Conservation (phyloP, 2,113 vertebrate species). For the Brachionichthys hirsutus region DNA sequence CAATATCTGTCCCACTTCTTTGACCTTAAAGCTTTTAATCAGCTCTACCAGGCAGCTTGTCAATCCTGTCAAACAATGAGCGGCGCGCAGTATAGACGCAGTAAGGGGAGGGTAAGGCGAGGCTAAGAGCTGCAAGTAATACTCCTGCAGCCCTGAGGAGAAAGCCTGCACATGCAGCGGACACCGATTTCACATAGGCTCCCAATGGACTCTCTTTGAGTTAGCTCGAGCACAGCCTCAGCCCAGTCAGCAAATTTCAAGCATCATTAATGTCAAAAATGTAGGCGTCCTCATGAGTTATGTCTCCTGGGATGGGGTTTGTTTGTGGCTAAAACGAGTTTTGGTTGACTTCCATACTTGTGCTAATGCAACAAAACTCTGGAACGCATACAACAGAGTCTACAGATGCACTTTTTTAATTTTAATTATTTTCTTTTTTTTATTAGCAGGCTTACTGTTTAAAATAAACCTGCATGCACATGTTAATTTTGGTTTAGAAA, state of each 20-base stretch:
- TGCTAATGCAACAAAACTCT: not conserved
- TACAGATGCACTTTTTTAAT: too few species aligned
- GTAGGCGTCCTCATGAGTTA: conserved; percentile 15
- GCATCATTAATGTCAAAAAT: conserved; percentile 47
- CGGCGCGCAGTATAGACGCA: conserved; percentile 46
- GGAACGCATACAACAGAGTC: too few species aligned
- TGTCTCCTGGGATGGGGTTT: conserved; percentile 22
- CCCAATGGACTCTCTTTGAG: conserved; percentile 31
- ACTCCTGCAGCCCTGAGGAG: conserved; percentile 30
- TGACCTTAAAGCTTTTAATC: conserved; percentile 82
- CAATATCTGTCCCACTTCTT: conserved; percentile 76
- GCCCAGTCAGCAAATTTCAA: conserved; percentile 46
- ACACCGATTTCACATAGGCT: conserved; percentile 26
- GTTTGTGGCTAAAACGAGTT: conserved; percentile 32
- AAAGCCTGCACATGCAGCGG: conserved; percentile 8
- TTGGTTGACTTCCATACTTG: conserved; percentile 6
- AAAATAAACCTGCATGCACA: too few species aligned
- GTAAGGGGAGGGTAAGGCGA: conserved; percentile 31
- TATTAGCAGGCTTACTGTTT: too few species aligned
- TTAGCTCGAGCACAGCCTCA: conserved; percentile 9
- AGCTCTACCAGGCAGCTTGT: conserved; percentile 77
- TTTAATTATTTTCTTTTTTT: too few species aligned
- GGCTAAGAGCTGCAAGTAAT: conserved; percentile 51
- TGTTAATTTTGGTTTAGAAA: too few species aligned
- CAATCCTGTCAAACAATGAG: conserved; percentile 76